Percentiles rank a stretch among this genome's conserved stretches.
phyloP scores from a whole-genome alignment of 2,888 invertebrate species.

The Zele albiditarsus region DNA sequence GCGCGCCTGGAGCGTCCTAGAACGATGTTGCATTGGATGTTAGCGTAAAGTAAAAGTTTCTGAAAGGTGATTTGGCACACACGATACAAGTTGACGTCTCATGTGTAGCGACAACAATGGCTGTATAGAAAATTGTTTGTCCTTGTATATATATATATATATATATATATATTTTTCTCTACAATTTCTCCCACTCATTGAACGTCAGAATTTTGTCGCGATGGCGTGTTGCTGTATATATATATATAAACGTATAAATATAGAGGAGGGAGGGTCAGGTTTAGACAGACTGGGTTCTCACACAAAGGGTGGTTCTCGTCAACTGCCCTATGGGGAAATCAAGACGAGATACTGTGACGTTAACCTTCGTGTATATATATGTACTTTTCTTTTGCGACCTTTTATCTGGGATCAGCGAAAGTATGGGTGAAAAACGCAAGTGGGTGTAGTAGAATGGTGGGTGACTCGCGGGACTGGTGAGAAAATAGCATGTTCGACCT shows the following conservation, averaged over 20 bases:
- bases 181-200: not conserved
- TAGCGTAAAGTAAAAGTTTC: constrained; percentile 13
- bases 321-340: constrained; percentile 61
- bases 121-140: not conserved
- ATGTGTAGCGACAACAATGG: constrained; percentile 7
- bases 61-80: constrained; percentile 12
- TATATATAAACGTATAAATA: not conserved
- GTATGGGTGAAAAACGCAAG: not conserved
- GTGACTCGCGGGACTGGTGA: constrained; percentile 7
- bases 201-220: not conserved
- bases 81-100: not conserved
- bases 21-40: not conserved
- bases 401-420: not conserved
- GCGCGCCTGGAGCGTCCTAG: not conserved
- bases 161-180: not conserved
- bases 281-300: not conserved
- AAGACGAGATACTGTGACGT: constrained; percentile 47
- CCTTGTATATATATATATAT: not conserved
- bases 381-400: not conserved
- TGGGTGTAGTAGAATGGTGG: not conserved
- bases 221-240: not conserved
- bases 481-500: constrained; percentile 6
- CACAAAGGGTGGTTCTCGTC: constrained; percentile 39
- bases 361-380: constrained; percentile 38
- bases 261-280: not conserved